Evolutionary conservation across 2,113 vertebrate species (phyloP).

Genomic region (Campylomormyrus numenius): DNA sequence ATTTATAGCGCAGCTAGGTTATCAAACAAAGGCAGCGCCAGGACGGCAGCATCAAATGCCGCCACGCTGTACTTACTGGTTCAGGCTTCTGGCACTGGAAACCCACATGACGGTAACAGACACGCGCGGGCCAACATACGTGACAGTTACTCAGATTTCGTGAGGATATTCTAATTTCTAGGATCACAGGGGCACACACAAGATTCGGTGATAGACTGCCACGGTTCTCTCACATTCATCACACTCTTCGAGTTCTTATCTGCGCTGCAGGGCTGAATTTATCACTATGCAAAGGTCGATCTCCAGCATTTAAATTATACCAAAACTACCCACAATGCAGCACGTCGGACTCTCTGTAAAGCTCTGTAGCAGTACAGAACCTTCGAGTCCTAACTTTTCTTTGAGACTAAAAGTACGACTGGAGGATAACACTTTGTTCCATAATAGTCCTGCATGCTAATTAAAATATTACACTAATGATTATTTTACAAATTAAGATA

Average conservation of each 20-base stretch:
- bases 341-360: background rate
- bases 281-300: conserved; percentile 7
- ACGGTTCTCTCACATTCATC: background rate
- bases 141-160: background rate
- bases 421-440: background rate
- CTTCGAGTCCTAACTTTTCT: background rate
- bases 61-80: background rate
- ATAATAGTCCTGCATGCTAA: background rate
- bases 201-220: background rate
- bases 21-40: background rate
- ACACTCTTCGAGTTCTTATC: background rate
- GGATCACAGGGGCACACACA: background rate
- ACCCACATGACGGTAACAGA: background rate
- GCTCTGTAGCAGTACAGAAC: background rate
- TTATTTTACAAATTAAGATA: background rate
- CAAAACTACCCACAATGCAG: no score
- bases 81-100: background rate
- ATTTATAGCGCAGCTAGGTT: background rate
- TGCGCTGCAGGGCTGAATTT: background rate
- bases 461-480: background rate
- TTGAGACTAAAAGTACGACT: background rate
- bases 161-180: background rate
- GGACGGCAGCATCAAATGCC: background rate
- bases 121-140: background rate
- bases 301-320: background rate